Percentiles rank a stretch among this genome's conserved stretches.
These are phyloP conservation scores for Intoshia linei DNA, from an alignment of 1,140 invertebrate genomes.

Conservation along the genomic window DNA sequence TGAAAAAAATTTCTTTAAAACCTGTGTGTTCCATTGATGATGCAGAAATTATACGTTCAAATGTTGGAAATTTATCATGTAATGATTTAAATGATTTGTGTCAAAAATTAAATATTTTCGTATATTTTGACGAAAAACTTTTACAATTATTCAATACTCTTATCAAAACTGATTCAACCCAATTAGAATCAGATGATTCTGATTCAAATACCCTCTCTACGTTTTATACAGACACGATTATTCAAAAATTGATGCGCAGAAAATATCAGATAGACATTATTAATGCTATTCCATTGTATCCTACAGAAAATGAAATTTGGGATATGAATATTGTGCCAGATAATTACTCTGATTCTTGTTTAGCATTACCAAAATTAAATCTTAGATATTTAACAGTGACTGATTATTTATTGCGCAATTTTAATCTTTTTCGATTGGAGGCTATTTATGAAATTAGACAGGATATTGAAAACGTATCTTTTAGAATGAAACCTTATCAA, in stretches of 20 bases:
- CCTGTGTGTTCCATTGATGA: slow-evolving; percentile 76
- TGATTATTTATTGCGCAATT: slow-evolving; percentile 84
- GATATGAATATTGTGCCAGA: slow-evolving; percentile 90
- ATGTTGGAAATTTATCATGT: slow-evolving; percentile 23
- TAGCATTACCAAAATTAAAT: slow-evolving; percentile 83
- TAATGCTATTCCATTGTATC: slow-evolving; percentile 90
- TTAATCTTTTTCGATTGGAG: slow-evolving; percentile 78
- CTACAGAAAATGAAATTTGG: slow-evolving; percentile 90
- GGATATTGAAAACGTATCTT: slow-evolving; percentile 80
- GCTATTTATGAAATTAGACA: slow-evolving; percentile 94
- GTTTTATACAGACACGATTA: not conserved
- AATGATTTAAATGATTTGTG: not conserved
- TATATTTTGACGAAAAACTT: not conserved
- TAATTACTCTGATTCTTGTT: slow-evolving; percentile 48
- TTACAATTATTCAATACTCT: slow-evolving; percentile 2
- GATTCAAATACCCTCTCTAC: not conserved
- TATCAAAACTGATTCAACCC: not conserved
- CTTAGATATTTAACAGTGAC: slow-evolving; percentile 87
- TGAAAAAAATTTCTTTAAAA: slow-evolving; percentile 44
- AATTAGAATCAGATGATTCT: not conserved
- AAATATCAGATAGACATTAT: slow-evolving; percentile 59
- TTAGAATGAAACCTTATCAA: slow-evolving; percentile 62
- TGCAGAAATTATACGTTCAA: slow-evolving; percentile 46
- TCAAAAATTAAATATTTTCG: not conserved
- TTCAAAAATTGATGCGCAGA: slow-evolving; percentile 24